Conservation (phyloP, 2,113 vertebrate genomes). For the Phyllopteryx taeniolatus region DNA sequence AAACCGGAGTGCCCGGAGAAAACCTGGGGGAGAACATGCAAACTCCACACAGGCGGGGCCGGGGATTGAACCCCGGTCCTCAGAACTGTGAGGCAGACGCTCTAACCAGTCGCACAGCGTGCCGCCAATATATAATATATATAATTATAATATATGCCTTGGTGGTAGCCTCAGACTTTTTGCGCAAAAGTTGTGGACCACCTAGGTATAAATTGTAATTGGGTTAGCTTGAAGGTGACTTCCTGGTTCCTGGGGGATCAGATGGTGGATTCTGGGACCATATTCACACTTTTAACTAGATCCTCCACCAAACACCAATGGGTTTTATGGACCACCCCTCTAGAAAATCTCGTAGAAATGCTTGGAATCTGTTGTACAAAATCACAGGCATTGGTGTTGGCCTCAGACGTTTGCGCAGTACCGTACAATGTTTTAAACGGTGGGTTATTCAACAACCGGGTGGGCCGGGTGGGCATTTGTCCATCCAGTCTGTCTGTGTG, state of each 20-base stretch:
- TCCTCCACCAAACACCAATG: too few species aligned
- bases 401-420: background rate
- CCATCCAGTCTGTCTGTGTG: constrained; percentile 21
- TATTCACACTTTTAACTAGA: background rate
- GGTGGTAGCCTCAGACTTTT: too few species aligned
- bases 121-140: too few species aligned
- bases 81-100: too few species aligned
- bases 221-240: background rate
- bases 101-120: too few species aligned
- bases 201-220: background rate
- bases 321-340: too few species aligned
- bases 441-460: constrained; percentile 39
- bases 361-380: background rate
- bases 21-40: too few species aligned
- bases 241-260: background rate
- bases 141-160: too few species aligned
- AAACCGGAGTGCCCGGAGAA: too few species aligned
- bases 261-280: background rate
- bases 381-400: background rate
- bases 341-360: background rate
- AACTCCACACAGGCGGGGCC: too few species aligned
- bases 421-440: constrained; percentile 10
- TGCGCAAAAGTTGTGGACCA: background rate
- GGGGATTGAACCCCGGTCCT: too few species aligned
- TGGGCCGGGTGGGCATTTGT: constrained; percentile 40